Evolutionary conservation across 2,797 vertebrate genomes (phyloP).

Genomic region (Anomalospiza imberbis): DNA sequence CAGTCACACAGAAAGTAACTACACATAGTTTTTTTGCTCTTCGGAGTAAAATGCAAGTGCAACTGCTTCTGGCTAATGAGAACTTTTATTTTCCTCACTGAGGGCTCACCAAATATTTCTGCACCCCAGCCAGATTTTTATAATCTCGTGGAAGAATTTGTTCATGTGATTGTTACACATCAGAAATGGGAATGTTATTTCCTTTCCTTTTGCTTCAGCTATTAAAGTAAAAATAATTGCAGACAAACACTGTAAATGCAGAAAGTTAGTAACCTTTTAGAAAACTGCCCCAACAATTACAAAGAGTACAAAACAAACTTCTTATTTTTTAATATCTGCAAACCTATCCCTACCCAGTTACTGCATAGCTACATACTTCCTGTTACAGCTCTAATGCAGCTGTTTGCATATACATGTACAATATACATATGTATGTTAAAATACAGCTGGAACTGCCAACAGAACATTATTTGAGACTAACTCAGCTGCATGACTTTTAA

Average conservation of each 20-base stretch:
- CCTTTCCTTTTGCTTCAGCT: background rate
- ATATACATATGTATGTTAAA: rapidly evolving
- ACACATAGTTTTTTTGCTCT: background rate
- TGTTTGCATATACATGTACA: background rate
- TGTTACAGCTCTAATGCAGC: background rate
- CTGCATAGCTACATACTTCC: background rate
- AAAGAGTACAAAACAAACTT: background rate
- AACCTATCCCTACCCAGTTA: background rate
- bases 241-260: background rate
- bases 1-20: background rate
- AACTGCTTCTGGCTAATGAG: background rate
- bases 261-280: background rate
- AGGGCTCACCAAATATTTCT: background rate
- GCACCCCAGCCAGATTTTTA: background rate
- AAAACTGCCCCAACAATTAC: background rate
- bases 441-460: background rate
- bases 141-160: background rate
- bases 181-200: background rate
- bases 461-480: background rate
- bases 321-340: background rate
- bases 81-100: background rate
- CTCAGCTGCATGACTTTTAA: background rate
- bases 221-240: background rate
- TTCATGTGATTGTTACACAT: background rate
- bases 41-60: background rate